Base-by-base conservation (phyloP, 2,797 vertebrate genomes). In the Hypotaenidia philippensis region DNA sequence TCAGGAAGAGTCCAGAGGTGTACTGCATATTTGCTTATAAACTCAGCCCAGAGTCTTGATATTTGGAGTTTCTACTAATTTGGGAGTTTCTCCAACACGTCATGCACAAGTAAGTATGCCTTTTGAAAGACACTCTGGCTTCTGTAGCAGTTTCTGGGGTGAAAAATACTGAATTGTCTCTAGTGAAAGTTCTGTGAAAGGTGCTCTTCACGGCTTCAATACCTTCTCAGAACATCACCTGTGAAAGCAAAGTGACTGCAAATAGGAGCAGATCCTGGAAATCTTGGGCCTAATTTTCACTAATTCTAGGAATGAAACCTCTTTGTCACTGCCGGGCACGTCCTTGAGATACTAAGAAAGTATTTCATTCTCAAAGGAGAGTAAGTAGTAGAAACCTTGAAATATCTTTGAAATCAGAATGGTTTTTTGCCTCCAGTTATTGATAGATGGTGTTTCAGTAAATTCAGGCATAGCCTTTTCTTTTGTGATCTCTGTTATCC, bases 11-110 rank as follows among this genome's bases (percentile, higher is more conserved):
- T 59, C 27, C 45, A 61, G 75, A 60, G 3, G 2, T 66, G 29
- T 31, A 25, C 13, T 29, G 29, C 27, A 23, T 0, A 0, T 60
- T 80, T 4, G 4, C 16, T 23, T 59, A 12, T 13, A 64, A 59
- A 9, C 6, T 7, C 14, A 65, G 31, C 22, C 5, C 27, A 60
- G 40, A 75, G 20, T 23, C 69, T 55, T 6, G 2, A 5, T 40
- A 50, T 50, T n/a, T 68, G 57, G 11, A 11, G 4, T 27, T 82
- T 68, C 53, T 84, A 32, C 36, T 49, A 25, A 22, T 89, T 65
- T 56, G 34, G 11, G 19, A 66, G 4, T 87, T 29, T 4, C 4
- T 65, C 36, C 50, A 85, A 41, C 1, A 15, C 15, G 27, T 14
- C 5, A 40, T 21, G 11, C 41, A 4, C 38, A 69, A 13, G 4